Base-by-base conservation (phyloP, 1,140 invertebrate genomes). In the Proctacanthus coquilletti region DNA sequence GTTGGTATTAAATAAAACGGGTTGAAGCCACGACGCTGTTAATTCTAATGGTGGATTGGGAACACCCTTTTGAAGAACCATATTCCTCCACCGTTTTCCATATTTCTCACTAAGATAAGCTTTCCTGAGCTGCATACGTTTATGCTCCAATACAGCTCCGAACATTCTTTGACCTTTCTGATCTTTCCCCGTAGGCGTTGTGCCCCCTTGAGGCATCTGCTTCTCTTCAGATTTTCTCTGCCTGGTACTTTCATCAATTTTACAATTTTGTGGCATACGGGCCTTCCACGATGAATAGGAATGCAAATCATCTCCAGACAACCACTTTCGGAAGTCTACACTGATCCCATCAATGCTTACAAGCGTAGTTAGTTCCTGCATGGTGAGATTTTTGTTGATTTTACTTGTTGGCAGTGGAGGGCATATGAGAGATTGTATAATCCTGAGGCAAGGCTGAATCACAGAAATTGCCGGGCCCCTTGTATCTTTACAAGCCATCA, bases 1-100 rank as follows among this genome's bases (percentile, higher is more conserved):
- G 52, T 84, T 87, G 1, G 83, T 75, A 61, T 91, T 92, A 53
- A 95, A 95, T 42, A 95, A 69, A 5, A 94, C 78, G 5, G 80
- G 79, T 42, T 84, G 78, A 5, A 95, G 64, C 91, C 91, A 95
- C 4, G 80, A 80, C 2, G 72, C 53, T 25, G 45, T 55, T 23
- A 60, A 49, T 1, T 53, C 39, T 3, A 60, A 31, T 0, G 55
- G 53, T 21, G 46, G 52, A 3, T 40, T 47, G 0, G 46, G 37
- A 5, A 49, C 42, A 2, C 51, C 45, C 39, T 53, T 55, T 36
- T 56, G 52, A 21, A 56, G 37, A 10, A 46, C 39, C n/a, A 18
- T 41, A 29, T 48, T 38, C 8, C 64, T 65, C 76, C 76, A 80
- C 3, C 66, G 63, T 31, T 63, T 63, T 1, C 68, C 77, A 52